Evolutionary conservation across 1,140 invertebrate species (phyloP), one percentile per base, ranked within the genome.

Genomic region (Spodoptera litura): DNA sequence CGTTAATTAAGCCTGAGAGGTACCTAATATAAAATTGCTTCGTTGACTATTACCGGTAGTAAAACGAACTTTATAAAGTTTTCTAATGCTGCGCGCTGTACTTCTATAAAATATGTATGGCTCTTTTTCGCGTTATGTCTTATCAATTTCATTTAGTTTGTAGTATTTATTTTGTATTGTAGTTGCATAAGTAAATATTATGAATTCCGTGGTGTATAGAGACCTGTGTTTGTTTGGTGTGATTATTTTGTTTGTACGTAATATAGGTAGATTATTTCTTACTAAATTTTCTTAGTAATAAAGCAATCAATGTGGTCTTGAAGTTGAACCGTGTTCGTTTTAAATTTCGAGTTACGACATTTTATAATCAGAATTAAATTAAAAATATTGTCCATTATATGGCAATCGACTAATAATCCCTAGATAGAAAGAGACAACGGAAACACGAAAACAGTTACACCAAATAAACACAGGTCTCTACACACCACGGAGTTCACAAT

Each of bases 1-100:
- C 68, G 27, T 38, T 71, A 71, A 71, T 71, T 71, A 56, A 56
- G 25, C 35, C 51, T 25, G 51, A 51, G 27, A 71, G 68, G 27
- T 56, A 35, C 58, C 27, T 35, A 56, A 71, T 56, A 25, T 35
- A 38, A 71, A 71, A 55, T 55, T 71, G 53, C 64, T 56, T 35
- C 13, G 52, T 13, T 10, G 68, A 12, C 68, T 56, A 71, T 71
- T 56, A 56, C 52, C n/a, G 68, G 68, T 27, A 15, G 35, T 71
- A 55, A 71, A 71, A n/a, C 12, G 13, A 71, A 71, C 20, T 71
- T 71, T 35, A 38, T 71, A 56, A 56, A 55, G 8, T 31, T 56
- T 56, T 13, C 38, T 12, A 2, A 59, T 3, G 44, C 13, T 10
- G n/a, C 20, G 20, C 20, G 20, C 20, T 20, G 20, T 20, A 20